Evolutionary conservation across 30 jellyfish, hydroid and myxozoan genomes (phyloP), one percentile per base, ranked within the genome.

Genomic region (Rhopilema esculentum): DNA sequence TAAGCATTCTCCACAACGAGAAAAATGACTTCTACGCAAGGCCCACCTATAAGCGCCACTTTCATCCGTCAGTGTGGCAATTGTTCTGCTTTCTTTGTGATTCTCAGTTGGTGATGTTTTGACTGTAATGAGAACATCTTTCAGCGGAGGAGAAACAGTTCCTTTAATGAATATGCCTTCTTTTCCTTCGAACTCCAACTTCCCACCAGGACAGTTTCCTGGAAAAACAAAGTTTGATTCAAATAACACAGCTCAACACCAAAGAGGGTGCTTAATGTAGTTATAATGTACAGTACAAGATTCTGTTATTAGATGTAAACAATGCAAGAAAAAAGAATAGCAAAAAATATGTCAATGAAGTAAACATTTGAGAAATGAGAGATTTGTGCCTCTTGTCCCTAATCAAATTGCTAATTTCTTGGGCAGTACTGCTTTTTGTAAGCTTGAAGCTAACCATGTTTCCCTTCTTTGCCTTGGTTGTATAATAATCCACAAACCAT

Each of bases 121-220:
- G 25, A 94, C 91, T 1, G 97, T 84, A 15, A 94, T 86, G 65
- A 87, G 48, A 51, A 94, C 97, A 64, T 82, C 97, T 52, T 94
- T 57, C 27, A 94, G 83, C 51, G 89, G 89, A 15, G 99, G 99
- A 21, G 91, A 33, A 16, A 94, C 88, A 12, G 81, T 82, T 69
- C 99, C 99, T 52, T 62, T 79, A 25, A 94, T 77, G 69, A 94
- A 94, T 66, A 94, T 86, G 27, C 99, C 99, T 48, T 94, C 99
- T 62, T 90, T 85, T 22, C 99, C 99, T 61, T 53, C 95, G 50
- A 94, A 86, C 64, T 78, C 92, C 19, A 85, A 72, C 33, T 50
- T 68, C 8, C 97, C 99, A 12, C 97, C 99, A 0, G 99, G 99
- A 53, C 99, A 94, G 33, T 72, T 71, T 17, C 91, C 99, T 85